Evolutionary conservation across 2,888 invertebrate genomes (phyloP), one percentile per base, ranked within the genome.

Genomic region (Isotomurus palustris): DNA sequence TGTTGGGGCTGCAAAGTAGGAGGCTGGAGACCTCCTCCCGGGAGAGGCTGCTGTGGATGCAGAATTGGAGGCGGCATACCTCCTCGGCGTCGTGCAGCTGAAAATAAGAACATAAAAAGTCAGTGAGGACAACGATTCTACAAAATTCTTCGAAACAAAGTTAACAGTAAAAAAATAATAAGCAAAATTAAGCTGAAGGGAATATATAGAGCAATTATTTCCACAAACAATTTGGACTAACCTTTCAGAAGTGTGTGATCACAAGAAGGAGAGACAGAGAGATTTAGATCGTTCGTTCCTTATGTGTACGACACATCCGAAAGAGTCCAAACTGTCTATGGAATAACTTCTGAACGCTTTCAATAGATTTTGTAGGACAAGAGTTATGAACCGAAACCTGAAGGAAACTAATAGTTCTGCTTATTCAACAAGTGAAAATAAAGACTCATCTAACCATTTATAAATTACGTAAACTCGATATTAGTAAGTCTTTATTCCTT

Each of bases 21-120:
- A 74, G 75, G 75, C 73, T 74, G 75, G 73, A 72, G 75, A 73
- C 74, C 74, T 74, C 76, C 75, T n/a, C n/a, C n/a, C n/a, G n/a
- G n/a, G 73, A 75, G 57, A 54, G 62, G 62, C 54, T 67, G 69
- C 52, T 52, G 58, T 10, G 68, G 64, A 56, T 63, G 66, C 35
- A 68, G 65, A 45, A 67, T 64, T 36, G 72, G 70, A 29, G 71
- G 70, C 41, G 71, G 72, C 43, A 67, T 54, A 32, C 60, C 55
- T 17, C 56, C 52, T 35, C 61, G 43, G 29, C 63, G 56, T 53
- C 69, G 56, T 56, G 66, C 47, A 35, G 58, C 69, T 69, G 48
- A n/a, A n/a, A n/a, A n/a, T 24, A 56, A 45, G 56, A 47, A 53
- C 41, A 35, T 48, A 54, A 24, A 40, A 62, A 32, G n/a, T 19